Conservation (phyloP, 2,797 vertebrate species). For the Enteromius viviparus region DNA sequence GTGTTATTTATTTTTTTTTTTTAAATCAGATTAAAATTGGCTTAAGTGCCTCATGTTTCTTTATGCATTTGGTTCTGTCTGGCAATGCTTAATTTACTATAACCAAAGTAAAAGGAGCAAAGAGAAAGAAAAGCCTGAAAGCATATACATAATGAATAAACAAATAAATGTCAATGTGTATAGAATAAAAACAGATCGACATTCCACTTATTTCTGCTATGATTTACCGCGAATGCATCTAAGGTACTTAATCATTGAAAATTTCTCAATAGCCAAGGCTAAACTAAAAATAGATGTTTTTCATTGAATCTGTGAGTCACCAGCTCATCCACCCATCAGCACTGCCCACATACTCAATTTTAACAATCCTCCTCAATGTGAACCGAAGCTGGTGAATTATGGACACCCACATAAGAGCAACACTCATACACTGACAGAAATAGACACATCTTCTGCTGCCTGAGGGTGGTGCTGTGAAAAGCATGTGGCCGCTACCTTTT, state of each 20-base stretch:
- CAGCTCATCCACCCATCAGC: conserved; percentile 27
- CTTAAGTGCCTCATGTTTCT: conserved; percentile 35
- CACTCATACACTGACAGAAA: conserved; percentile 42
- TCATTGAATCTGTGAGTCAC: conserved; percentile 45
- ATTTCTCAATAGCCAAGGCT: conserved; percentile 13
- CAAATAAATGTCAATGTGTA: background rate
- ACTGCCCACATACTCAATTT: conserved; percentile 20
- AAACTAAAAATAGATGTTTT: conserved; percentile 44
- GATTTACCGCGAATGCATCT: background rate
- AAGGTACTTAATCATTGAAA: too few species aligned
- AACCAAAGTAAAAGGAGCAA: conserved; percentile 31
- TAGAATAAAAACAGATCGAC: conserved; percentile 3
- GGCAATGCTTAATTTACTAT: conserved; percentile 9
- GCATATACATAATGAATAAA: background rate
- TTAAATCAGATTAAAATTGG: conserved; percentile 19
- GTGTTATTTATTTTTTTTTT: too few species aligned
- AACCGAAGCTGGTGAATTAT: conserved; percentile 18
- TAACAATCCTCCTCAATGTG: conserved; percentile 17
- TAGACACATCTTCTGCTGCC: conserved; percentile 17
- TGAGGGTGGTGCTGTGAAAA: conserved; percentile 7
- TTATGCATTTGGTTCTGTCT: conserved; percentile 17
- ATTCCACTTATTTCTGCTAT: background rate
- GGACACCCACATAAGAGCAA: conserved; percentile 38
- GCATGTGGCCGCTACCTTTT: conserved; percentile 77
- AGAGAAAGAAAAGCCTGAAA: background rate